Base-by-base conservation (phyloP, 1,140 invertebrate species). In the Venturia canescens region DNA sequence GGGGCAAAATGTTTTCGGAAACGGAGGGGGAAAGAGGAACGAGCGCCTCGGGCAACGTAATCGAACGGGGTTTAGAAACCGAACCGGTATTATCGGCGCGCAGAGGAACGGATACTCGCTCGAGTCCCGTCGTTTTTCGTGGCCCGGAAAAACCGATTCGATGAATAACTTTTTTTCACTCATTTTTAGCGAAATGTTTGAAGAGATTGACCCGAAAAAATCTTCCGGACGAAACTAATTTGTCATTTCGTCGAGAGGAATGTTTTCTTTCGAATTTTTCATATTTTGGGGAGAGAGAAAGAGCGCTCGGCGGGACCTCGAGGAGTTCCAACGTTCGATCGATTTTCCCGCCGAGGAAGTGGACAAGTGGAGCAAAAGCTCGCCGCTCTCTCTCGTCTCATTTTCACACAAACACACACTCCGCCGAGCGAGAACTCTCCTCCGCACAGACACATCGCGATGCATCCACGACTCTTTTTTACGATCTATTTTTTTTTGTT, bases 351-450 rank as follows among this genome's bases (percentile, higher is more conserved):
- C 23, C 60, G 60, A 63, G 60, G 60, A 63, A 63, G 60, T 23
- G 60, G 60, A 63, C 60, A 63, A 63, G 60, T 63, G 60, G 60
- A 63, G 60, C 60, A 63, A 63, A 63, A 63, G 60, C 60, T 63
- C 60, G 26, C 38, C 60, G 60, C 27, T 63, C 60, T 63, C 60
- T 27, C 23, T 63, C 60, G 60, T 23, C 60, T 63, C 60, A 23
- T 63, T 27, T 23, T 11, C 23, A 63, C 60, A 63, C 60, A 21
- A 3, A 23, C n/a, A 3, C 21, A 63, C 23, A 27, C 3, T 11
- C 21, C 57, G 6, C 38, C 38, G 38, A 57, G 11, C 53, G 53
- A 9, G 13, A 23, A 63, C 1, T 18, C 60, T 3, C 0, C n/a
- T 23, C 2, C 1, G 2, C 50, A 53, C n/a, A 53, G 6, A 53